Percentiles rank a stretch among this genome's conserved stretches.
Conservation (phyloP, 2,113 vertebrate species). For the Brevimyrus niger region DNA sequence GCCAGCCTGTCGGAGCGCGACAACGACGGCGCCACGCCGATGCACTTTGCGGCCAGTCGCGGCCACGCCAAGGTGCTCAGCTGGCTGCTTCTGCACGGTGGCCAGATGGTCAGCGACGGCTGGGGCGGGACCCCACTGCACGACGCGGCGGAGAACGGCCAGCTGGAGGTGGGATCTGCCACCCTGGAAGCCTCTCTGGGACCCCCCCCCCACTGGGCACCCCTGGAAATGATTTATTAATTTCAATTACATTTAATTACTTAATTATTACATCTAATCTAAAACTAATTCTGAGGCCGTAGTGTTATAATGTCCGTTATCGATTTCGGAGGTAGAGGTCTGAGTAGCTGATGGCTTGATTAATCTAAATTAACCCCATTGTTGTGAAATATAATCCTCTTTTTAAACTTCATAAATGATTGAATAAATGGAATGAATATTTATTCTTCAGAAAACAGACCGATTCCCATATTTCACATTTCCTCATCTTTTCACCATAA, state of each 20-base stretch:
- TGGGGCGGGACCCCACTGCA: constrained; percentile 91
- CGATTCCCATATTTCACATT: neutral
- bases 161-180: constrained; percentile 74
- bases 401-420: neutral
- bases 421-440: neutral
- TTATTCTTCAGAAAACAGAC: neutral
- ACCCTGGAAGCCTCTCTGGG: too few species aligned
- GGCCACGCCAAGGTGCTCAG: constrained; percentile 93
- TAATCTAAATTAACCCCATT: neutral
- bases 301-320: neutral
- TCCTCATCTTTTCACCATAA: neutral
- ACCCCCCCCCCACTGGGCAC: neutral
- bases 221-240: neutral
- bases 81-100: constrained; percentile 91
- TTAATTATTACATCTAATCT: neutral
- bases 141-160: constrained; percentile 87
- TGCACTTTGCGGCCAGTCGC: constrained; percentile 92
- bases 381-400: neutral
- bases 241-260: neutral
- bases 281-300: neutral
- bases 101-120: constrained; percentile 76
- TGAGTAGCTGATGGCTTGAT: neutral
- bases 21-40: constrained; percentile 80
- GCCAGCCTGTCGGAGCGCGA: constrained; percentile 79
- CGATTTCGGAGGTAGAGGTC: neutral